Evolutionary conservation across 2,113 vertebrate genomes (phyloP).

Genomic region (Calonectris borealis): DNA sequence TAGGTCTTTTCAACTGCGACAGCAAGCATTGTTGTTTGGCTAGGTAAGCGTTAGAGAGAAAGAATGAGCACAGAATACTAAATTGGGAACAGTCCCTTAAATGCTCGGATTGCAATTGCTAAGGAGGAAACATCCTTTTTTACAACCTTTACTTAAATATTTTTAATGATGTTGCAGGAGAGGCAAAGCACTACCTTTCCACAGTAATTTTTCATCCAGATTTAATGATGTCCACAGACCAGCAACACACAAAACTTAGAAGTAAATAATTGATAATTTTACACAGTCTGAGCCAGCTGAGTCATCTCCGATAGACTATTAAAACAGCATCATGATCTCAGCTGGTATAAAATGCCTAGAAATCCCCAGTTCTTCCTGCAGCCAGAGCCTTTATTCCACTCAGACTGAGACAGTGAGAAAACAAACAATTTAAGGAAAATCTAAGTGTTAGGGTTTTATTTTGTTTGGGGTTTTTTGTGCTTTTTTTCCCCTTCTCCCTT

Average conservation of each 20-base stretch:
- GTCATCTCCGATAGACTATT: conserved; percentile 4
- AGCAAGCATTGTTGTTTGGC: background rate
- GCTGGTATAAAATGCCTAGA: conserved; percentile 20
- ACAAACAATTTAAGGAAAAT: background rate
- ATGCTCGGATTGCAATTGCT: background rate
- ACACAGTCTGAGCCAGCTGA: conserved; percentile 7
- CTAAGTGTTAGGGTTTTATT: background rate
- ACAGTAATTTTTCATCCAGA: background rate
- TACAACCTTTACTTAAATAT: background rate
- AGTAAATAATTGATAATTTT: conserved; percentile 55
- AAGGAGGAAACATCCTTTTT: background rate
- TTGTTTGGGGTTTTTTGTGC: background rate
- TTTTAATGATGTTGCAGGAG: background rate
- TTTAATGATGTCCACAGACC: conserved; percentile 13
- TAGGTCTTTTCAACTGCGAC: background rate
- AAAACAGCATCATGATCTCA: background rate
- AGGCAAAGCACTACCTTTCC: background rate
- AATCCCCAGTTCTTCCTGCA: background rate
- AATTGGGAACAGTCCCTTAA: background rate
- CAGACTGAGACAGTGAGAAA: background rate
- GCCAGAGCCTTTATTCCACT: background rate
- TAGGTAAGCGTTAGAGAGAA: background rate
- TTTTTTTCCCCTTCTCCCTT: rapidly evolving
- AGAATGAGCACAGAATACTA: background rate
- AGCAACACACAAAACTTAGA: background rate